Evolutionary conservation across 1,140 invertebrate species (phyloP).

Genomic region (Maconellicoccus hirsutus): DNA sequence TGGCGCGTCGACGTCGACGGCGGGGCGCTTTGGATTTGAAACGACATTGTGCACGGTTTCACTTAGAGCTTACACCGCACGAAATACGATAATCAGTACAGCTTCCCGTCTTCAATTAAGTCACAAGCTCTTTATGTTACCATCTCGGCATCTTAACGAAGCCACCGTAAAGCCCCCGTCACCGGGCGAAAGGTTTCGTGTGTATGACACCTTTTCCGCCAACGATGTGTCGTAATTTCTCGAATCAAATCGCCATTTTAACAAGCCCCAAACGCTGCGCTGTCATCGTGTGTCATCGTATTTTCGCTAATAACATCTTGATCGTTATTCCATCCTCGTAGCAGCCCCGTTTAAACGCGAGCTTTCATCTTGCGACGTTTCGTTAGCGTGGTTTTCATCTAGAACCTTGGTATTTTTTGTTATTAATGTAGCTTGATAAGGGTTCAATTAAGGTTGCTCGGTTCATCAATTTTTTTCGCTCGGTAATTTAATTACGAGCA

Average conservation of each 20-base stretch:
- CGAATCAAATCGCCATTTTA: constrained; percentile 8
- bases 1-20: no score
- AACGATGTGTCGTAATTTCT: background rate
- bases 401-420: no score
- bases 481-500: no score
- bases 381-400: no score
- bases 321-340: background rate
- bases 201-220: background rate
- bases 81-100: background rate
- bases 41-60: background rate
- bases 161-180: background rate
- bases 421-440: no score
- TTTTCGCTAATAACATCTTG: background rate
- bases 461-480: no score
- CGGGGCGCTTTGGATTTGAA: no score
- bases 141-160: background rate
- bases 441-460: no score
- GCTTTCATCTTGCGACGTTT: no score
- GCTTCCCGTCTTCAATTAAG: background rate
- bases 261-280: background rate
- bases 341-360: background rate
- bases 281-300: background rate
- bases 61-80: background rate
- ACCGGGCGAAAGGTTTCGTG: background rate
- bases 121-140: background rate